Conservation (phyloP, 2,888 invertebrate genomes). For the Drosophila greeni region DNA sequence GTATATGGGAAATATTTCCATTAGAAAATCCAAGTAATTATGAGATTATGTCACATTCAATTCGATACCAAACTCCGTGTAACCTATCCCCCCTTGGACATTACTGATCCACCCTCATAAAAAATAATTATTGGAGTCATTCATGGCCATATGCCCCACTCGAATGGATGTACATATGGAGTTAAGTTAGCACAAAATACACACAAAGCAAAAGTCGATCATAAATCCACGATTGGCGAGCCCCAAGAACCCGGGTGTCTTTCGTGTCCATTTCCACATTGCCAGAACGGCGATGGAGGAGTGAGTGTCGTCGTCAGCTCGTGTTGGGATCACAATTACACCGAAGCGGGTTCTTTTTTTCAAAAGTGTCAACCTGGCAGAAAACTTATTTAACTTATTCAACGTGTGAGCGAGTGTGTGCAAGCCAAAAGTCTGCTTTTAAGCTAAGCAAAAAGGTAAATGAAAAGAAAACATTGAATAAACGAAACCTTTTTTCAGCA, state of each 20-base stretch:
- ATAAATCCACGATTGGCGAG: conserved; percentile 26
- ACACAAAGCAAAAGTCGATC: conserved; percentile 22
- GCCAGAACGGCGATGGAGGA: conserved; percentile 20
- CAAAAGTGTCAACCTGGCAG: conserved; percentile 58
- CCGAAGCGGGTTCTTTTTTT: conserved; percentile 13
- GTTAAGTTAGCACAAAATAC: conserved; percentile 1
- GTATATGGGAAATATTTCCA: neutral
- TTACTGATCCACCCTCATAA: conserved; percentile 15
- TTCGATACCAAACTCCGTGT: neutral
- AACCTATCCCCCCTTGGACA: neutral
- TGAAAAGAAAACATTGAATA: conserved; percentile 22
- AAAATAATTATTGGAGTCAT: conserved; percentile 1
- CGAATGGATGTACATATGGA: conserved; percentile 14
- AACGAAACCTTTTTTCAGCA: conserved; percentile 45
- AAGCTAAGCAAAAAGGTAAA: conserved; percentile 35
- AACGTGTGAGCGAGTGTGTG: conserved; percentile 15
- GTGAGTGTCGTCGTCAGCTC: conserved; percentile 17
- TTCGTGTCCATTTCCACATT: conserved; percentile 17
- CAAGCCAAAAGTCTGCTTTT: conserved; percentile 45
- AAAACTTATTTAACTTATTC: conserved; percentile 10
- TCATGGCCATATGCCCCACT: conserved; percentile 22
- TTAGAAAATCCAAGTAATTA: neutral
- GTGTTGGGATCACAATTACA: conserved; percentile 45
- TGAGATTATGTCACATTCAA: neutral
- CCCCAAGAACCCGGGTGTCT: conserved; percentile 14